Evolutionary conservation across 2,888 invertebrate species (phyloP).

Genomic region (Dysmachus trigonus): DNA sequence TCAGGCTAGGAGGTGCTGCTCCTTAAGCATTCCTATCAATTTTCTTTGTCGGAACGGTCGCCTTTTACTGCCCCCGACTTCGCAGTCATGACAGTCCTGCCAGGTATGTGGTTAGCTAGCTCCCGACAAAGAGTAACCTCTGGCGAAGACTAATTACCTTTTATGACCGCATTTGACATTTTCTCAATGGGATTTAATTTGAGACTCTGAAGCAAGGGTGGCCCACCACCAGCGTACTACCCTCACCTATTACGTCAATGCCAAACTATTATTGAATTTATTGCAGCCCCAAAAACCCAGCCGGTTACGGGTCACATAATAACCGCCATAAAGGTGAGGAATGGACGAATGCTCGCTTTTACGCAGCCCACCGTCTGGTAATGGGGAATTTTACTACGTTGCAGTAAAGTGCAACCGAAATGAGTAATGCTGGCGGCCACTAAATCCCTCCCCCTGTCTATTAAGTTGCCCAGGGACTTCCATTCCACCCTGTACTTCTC

Average conservation of each 20-base stretch:
- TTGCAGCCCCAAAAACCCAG: not conserved
- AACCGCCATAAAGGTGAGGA: constrained; percentile 12
- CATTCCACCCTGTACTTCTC: not conserved
- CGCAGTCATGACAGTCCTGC: not conserved
- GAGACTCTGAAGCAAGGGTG: not conserved
- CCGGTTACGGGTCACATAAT: not conserved
- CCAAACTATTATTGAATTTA: constrained; percentile 33
- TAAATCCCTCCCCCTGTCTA: not conserved
- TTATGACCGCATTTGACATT: constrained; percentile 41
- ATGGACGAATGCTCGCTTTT: constrained; percentile 4
- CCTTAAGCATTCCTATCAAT: constrained; percentile 27
- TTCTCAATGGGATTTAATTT: constrained; percentile 28
- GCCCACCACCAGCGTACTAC: not conserved
- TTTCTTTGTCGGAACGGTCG: not conserved
- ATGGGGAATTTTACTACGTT: constrained; percentile 30
- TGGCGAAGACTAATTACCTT: constrained; percentile 39
- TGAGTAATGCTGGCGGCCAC: constrained; percentile 18
- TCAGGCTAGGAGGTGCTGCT: not conserved
- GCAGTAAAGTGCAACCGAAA: constrained; percentile 34
- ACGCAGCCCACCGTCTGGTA: constrained; percentile 21
- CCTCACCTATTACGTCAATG: not conserved
- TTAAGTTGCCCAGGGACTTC: not conserved
- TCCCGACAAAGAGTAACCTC: not conserved
- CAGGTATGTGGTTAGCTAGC: not conserved
- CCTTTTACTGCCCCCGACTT: not conserved